A percentile compares a stretch with the other conserved stretches of the same genome.
phyloP scores from a whole-genome alignment of 1,140 invertebrate genomes.

The Spodoptera frugiperda region DNA sequence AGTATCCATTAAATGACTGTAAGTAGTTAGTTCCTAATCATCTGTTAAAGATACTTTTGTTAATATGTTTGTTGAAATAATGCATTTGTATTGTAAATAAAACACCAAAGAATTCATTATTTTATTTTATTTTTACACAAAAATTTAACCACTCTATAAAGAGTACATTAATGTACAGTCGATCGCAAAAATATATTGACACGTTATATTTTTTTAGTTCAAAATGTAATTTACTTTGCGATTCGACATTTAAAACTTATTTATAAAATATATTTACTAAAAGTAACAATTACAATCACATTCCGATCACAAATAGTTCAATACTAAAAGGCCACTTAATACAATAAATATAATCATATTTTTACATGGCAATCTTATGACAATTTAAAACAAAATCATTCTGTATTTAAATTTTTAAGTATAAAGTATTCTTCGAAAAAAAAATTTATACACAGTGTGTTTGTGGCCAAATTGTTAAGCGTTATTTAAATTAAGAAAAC shows the following conservation, averaged over 20 bases:
- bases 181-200: neutral
- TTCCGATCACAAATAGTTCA: conserved; percentile 31
- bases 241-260: neutral
- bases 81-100: neutral
- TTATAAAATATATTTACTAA: conserved; percentile 12
- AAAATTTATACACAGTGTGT: too few species aligned
- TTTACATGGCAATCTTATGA: conserved; percentile 17
- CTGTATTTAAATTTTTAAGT: neutral
- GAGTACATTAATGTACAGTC: neutral
- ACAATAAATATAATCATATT: neutral
- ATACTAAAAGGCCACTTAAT: conserved; percentile 26
- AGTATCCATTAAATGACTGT: too few species aligned
- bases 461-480: too few species aligned
- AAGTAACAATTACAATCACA: conserved; percentile 35
- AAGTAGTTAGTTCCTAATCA: too few species aligned
- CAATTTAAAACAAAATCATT: neutral
- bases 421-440: too few species aligned
- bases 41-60: too few species aligned
- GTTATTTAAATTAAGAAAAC: too few species aligned
- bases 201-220: neutral
- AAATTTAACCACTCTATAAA: conserved; percentile 14
- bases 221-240: too few species aligned
- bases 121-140: conserved; percentile 31
- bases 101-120: conserved; percentile 21
- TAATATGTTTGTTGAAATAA: too few species aligned